phyloP scores from a whole-genome alignment of 2,888 invertebrate species.

The Exocentrus adspersus region DNA sequence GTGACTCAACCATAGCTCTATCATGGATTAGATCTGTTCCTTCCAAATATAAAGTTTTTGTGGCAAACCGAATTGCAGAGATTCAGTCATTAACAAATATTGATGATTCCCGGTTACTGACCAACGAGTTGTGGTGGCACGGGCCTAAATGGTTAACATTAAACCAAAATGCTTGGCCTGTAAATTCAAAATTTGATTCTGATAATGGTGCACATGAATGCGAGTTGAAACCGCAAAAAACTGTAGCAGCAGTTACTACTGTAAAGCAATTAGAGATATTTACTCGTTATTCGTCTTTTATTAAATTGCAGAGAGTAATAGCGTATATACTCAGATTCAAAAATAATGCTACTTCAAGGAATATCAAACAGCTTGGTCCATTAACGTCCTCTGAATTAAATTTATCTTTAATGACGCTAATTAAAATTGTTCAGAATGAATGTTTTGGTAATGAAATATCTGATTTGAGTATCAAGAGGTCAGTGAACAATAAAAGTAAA shows the following conservation, averaged over 20 bases:
- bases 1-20: neutral
- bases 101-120: too few relatives aligned
- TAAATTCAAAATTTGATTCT: neutral
- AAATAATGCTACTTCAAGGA: neutral
- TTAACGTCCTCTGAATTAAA: neutral
- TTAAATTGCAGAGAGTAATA: neutral
- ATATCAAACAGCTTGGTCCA: neutral
- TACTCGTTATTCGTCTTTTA: neutral
- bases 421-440: neutral
- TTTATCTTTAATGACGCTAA: neutral
- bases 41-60: neutral
- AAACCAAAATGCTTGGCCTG: neutral
- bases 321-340: neutral
- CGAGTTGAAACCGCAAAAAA: too few relatives aligned
- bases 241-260: neutral
- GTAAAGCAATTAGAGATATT: neutral
- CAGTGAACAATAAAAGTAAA: neutral
- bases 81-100: too few relatives aligned
- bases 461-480: neutral
- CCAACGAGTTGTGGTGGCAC: conserved; percentile 1
- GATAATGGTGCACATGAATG: neutral
- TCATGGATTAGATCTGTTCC: neutral
- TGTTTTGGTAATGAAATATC: neutral
- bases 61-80: neutral
- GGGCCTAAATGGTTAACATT: neutral